Evolutionary conservation across 2,113 vertebrate genomes (phyloP).

Genomic region (Isichthys henryi): DNA sequence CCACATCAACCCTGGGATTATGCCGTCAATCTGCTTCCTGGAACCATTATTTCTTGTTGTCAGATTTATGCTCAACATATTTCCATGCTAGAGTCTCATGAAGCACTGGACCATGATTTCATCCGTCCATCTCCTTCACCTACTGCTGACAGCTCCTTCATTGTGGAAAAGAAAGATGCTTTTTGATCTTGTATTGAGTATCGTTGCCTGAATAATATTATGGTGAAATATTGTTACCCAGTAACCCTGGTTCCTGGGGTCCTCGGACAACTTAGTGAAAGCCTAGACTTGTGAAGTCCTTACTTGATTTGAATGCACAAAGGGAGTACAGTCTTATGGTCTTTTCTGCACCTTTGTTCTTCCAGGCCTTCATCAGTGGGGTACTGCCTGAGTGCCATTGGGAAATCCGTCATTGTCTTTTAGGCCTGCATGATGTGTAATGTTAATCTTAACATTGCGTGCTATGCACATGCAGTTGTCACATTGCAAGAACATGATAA

Average conservation of each 20-base stretch:
- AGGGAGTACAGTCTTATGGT: not conserved
- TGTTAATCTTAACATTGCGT: not conserved
- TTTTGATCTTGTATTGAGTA: not conserved
- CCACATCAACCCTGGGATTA: not conserved
- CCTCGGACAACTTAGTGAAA: not conserved
- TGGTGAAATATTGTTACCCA: not conserved
- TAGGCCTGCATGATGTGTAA: not conserved
- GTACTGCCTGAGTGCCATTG: not conserved
- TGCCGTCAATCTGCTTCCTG: not conserved
- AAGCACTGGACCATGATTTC: not conserved
- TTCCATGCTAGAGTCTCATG: not conserved
- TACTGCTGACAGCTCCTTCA: not conserved
- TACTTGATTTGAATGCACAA: not conserved
- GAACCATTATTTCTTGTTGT: not conserved
- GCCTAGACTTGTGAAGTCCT: not conserved
- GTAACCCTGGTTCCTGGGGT: not conserved
- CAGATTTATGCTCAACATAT: not conserved
- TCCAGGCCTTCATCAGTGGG: not conserved
- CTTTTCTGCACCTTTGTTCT: not conserved
- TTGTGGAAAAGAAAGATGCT: not conserved
- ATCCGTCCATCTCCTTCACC: not conserved
- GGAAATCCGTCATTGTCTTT: not conserved
- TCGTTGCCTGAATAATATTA: not conserved
- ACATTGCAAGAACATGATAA: not conserved
- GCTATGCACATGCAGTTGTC: not conserved